Evolutionary conservation across 2,113 vertebrate genomes (phyloP).

Genomic region (Lepus europaeus): DNA sequence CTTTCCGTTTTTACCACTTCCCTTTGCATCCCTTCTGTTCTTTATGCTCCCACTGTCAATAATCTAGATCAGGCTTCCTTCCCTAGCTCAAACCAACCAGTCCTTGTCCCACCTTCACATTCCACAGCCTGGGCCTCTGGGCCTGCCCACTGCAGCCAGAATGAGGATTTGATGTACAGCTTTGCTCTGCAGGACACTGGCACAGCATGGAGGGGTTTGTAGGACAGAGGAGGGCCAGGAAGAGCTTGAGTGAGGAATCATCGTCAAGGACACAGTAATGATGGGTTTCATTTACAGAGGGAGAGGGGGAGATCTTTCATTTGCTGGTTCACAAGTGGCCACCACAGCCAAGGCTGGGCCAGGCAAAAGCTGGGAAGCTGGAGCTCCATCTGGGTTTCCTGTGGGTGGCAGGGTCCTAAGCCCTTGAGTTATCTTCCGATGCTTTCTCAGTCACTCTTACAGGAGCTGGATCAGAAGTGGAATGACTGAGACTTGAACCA

Average conservation of each 20-base stretch:
- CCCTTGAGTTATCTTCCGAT: too few species aligned
- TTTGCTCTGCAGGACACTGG: neutral
- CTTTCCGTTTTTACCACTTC: neutral
- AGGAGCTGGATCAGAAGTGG: too few species aligned
- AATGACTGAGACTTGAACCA: too few species aligned
- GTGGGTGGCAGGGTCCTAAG: too few species aligned
- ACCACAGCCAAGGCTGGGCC: too few species aligned
- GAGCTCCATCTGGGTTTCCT: too few species aligned
- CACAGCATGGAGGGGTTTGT: rapidly evolving
- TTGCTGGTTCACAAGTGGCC: too few species aligned
- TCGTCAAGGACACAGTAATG: neutral
- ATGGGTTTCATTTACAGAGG: too few species aligned
- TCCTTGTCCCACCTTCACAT: neutral
- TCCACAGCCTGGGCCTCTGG: neutral
- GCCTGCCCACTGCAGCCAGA: rapidly evolving
- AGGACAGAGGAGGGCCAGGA: neutral
- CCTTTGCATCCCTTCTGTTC: neutral
- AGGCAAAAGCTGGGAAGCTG: too few species aligned
- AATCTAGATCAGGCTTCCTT: slow-evolving; percentile 30
- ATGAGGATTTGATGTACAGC: neutral
- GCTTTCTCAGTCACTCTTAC: too few species aligned
- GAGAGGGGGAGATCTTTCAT: too few species aligned
- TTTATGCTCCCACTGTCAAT: neutral
- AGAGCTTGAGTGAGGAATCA: neutral
- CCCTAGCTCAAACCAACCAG: neutral